Evolutionary conservation across 2,113 vertebrate species (phyloP), one percentile per base, ranked within the genome.

Genomic region (Craseonycteris thonglongyai): DNA sequence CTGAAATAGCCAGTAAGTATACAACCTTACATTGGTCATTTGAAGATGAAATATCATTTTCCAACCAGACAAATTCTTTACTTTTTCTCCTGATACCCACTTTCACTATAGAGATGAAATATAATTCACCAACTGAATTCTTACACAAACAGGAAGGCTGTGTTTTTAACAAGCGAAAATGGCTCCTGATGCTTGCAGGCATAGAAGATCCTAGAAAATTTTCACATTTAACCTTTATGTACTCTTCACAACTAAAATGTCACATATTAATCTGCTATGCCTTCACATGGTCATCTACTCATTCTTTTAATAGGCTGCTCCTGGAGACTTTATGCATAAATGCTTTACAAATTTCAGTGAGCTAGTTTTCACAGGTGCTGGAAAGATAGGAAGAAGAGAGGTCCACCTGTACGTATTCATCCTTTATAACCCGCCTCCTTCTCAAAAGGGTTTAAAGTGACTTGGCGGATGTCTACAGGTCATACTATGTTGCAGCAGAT

Each of bases 221-320:
- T 98, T 94, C 74, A 97, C 92, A 96, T 90, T 93, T 95, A 97
- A 96, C 45, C 5, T 93, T 94, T 93, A 95, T 49, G 59, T 96
- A 82, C 89, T 95, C 92, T 96, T 91, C 75, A 95, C 75, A 81
- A 24, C 56, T 92, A 71, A n/a, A 80, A 85, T 82, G 90, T 65
- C 89, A 78, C 18, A 3, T 47, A 82, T 51, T 51, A 28, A 66
- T 66, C 35, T 49, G 18, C 18, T 58, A 14, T 42, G 24, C 15
- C 28, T 59, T 93, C 79, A 54, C 38, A 21, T 30, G 24, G 42
- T 61, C 28, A 33, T n/a, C 11, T 45, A 71, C 6, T 71, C 33
- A 61, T n/a, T 65, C 24, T 91, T 93, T 72, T 54, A 68, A 93
- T 16, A 68, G 68, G 24, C 42, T 61, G 47, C 61, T 69, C 30